phyloP scores from a whole-genome alignment of 2,888 invertebrate species.

The Clanis bilineata region DNA sequence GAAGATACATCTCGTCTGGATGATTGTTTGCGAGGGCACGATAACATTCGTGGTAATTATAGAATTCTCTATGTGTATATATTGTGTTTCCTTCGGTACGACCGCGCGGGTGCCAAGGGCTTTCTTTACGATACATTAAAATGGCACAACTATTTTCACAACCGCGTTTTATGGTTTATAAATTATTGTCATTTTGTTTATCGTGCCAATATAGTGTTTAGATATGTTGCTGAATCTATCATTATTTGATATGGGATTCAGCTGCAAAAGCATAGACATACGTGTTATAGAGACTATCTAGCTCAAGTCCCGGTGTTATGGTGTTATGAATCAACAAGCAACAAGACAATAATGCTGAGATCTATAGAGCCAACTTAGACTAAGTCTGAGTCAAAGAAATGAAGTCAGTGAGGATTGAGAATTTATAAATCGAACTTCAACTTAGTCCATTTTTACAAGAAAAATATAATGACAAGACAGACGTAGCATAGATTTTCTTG shows the following conservation, averaged over 20 bases:
- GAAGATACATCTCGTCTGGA: conserved; percentile 31
- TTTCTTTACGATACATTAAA: conserved; percentile 47
- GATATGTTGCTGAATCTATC: neutral
- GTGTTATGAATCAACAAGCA: too few relatives aligned
- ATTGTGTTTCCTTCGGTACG: neutral
- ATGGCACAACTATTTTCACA: conserved; percentile 45
- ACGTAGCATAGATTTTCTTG: too few relatives aligned
- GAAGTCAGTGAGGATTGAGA: too few relatives aligned
- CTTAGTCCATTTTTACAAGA: too few relatives aligned
- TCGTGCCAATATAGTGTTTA: conserved; percentile 34
- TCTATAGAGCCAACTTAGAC: too few relatives aligned
- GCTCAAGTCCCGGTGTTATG: too few relatives aligned
- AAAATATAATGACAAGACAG: too few relatives aligned
- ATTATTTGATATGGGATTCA: neutral
- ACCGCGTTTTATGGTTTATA: conserved; percentile 43
- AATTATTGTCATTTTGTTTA: conserved; percentile 41
- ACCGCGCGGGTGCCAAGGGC: conserved; percentile 11
- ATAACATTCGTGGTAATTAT: conserved; percentile 21
- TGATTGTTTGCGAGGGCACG: conserved; percentile 28
- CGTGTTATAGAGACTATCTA: too few relatives aligned
- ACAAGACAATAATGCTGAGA: too few relatives aligned
- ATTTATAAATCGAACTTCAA: too few relatives aligned
- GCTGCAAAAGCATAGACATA: neutral
- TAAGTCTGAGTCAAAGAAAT: too few relatives aligned
- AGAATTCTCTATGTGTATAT: neutral